Evolutionary conservation across 2,797 vertebrate species (phyloP).

Genomic region (Eulemur coronatus): DNA sequence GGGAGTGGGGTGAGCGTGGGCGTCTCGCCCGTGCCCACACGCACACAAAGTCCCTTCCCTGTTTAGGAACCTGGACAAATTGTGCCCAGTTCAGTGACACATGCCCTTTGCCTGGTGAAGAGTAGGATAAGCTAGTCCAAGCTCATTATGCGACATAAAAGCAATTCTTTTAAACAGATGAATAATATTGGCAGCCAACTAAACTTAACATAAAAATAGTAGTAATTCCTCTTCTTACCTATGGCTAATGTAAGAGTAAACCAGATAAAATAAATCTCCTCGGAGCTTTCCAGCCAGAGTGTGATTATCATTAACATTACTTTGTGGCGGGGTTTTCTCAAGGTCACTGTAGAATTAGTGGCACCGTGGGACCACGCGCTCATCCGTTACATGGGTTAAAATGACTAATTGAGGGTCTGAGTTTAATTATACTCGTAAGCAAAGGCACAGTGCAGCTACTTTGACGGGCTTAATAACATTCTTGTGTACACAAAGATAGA

Average conservation of each 20-base stretch:
- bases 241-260: slow-evolving; percentile 1
- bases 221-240: slow-evolving; percentile 9
- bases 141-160: neutral
- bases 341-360: slow-evolving; percentile 68
- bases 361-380: neutral
- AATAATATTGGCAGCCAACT: neutral
- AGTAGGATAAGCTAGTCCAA: neutral
- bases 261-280: slow-evolving; percentile 40
- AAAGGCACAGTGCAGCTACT: neutral
- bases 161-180: neutral
- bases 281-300: neutral
- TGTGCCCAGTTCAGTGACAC: too few relatives aligned
- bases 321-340: slow-evolving; percentile 50
- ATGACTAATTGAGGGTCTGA: slow-evolving; percentile 71
- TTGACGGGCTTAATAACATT: slow-evolving; percentile 53
- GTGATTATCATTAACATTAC: slow-evolving; percentile 28
- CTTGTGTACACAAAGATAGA: slow-evolving; percentile 61
- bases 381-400: slow-evolving; percentile 66
- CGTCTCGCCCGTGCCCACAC: fast-evolving
- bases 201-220: neutral
- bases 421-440: slow-evolving; percentile 73
- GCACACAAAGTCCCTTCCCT: fast-evolving
- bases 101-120: neutral
- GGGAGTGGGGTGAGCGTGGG: fast-evolving
- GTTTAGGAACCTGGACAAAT: neutral